phyloP scores from a whole-genome alignment of 2,113 vertebrate species.

The Calypte anna region DNA sequence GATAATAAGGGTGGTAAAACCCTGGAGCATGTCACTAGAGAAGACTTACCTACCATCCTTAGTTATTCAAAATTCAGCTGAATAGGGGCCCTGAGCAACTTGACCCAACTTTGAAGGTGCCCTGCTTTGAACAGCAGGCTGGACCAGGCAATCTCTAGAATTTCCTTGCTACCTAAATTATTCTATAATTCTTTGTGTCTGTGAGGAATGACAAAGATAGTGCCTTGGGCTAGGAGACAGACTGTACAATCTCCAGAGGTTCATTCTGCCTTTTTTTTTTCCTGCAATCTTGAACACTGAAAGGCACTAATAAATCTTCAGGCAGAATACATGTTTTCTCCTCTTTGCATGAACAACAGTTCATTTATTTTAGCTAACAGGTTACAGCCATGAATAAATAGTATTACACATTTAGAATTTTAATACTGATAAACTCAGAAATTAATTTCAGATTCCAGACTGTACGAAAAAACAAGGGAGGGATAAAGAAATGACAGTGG shows the following conservation, averaged over 20 bases:
- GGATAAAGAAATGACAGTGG: background rate
- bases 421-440: background rate
- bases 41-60: background rate
- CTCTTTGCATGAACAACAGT: background rate
- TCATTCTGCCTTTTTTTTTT: background rate
- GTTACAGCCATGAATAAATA: background rate
- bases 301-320: constrained; percentile 26
- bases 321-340: background rate
- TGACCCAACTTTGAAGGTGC: background rate
- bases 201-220: constrained; percentile 31
- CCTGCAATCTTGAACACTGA: background rate
- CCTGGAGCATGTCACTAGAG: background rate
- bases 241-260: constrained; percentile 6
- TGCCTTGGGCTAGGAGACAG: constrained; percentile 21
- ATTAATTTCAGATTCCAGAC: background rate
- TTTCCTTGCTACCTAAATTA: background rate
- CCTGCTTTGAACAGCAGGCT: background rate
- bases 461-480: background rate
- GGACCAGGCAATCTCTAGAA: background rate
- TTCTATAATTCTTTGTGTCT: background rate
- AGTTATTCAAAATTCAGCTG: background rate
- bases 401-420: background rate
- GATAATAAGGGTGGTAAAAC: background rate
- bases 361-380: background rate
- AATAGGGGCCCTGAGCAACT: background rate